Conservation (phyloP, 2,113 vertebrate genomes). For the Festucalex cinctus region DNA sequence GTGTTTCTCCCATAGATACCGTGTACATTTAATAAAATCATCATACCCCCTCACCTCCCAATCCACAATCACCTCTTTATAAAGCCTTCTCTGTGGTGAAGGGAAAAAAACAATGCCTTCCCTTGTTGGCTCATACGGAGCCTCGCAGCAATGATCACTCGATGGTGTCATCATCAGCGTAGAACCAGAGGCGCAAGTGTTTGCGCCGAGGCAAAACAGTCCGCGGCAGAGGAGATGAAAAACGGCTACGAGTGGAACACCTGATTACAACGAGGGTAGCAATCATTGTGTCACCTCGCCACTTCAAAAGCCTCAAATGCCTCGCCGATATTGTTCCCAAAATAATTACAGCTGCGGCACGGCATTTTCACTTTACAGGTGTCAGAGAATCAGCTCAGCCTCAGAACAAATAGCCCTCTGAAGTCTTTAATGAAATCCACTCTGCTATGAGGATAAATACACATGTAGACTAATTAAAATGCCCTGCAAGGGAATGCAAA, state of each 20-base stretch:
- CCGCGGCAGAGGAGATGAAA: conserved; percentile 24
- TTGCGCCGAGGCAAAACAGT: conserved; percentile 39
- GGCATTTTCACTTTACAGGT: conserved; percentile 24
- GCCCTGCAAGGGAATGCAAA: conserved; percentile 19
- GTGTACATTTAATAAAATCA: conserved; percentile 19
- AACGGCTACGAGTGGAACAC: conserved; percentile 26
- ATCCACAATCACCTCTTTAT: conserved; percentile 13
- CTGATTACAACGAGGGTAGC: conserved; percentile 24
- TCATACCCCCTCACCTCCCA: conserved; percentile 9
- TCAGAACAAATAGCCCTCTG: conserved; percentile 38
- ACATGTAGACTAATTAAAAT: conserved; percentile 35
- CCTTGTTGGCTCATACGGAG: conserved; percentile 32
- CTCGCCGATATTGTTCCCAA: conserved; percentile 27
- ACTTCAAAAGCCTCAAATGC: conserved; percentile 32
- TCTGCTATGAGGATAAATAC: conserved; percentile 31
- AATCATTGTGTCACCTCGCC: conserved; percentile 17
- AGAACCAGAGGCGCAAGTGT: conserved; percentile 36
- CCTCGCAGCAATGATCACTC: conserved; percentile 44
- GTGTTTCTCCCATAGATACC: conserved; percentile 19
- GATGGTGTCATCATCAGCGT: conserved; percentile 3
- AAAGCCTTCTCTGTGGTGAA: conserved; percentile 19
- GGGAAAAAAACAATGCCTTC: conserved; percentile 29
- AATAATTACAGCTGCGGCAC: conserved; percentile 16
- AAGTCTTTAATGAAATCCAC: conserved; percentile 40
- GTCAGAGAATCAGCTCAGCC: conserved; percentile 25